These are phyloP conservation scores for Ditylenchus weischeri DNA, from an alignment of 2,888 invertebrate genomes.

Conservation along the genomic window DNA sequence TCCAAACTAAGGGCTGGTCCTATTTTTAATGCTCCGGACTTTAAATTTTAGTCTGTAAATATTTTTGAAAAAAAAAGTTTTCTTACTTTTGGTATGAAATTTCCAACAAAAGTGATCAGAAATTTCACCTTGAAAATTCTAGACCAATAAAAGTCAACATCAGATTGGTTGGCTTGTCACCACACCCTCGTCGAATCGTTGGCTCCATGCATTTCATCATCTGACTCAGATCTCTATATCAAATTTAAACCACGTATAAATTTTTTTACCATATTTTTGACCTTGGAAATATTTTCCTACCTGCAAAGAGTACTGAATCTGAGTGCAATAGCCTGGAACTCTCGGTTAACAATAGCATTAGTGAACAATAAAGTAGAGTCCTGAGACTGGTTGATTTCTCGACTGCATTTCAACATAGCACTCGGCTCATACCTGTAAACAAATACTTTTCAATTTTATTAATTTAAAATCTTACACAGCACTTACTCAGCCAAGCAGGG, in stretches of 20 bases:
- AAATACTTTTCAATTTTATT: not conserved
- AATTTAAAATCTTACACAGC: not conserved
- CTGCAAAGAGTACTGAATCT: slow-evolving; percentile 38
- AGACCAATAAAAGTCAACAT: slow-evolving; percentile 42
- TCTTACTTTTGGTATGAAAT: no score
- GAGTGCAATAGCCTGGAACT: slow-evolving; percentile 34
- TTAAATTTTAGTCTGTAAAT: no score
- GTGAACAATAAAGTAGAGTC: slow-evolving; percentile 41
- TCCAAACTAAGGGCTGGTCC: no score
- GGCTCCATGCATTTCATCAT: slow-evolving; percentile 41
- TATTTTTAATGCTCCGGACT: no score
- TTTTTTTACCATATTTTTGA: no score
- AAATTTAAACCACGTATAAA: not conserved
- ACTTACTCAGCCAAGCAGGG: slow-evolving; percentile 37
- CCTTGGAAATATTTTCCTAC: slow-evolving; percentile 22
- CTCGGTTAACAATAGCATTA: slow-evolving; percentile 40
- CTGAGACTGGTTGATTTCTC: slow-evolving; percentile 40
- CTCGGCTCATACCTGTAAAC: slow-evolving; percentile 35
- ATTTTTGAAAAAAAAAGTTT: no score
- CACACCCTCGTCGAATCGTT: slow-evolving; percentile 35
- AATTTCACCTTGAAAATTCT: slow-evolving; percentile 34
- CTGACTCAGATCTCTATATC: slow-evolving; percentile 31
- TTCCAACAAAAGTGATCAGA: no score
- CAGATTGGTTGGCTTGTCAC: slow-evolving; percentile 36
- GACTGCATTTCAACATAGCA: slow-evolving; percentile 37